Evolutionary conservation across 2,888 invertebrate genomes (phyloP).

Genomic region (Drosophila dives): DNA sequence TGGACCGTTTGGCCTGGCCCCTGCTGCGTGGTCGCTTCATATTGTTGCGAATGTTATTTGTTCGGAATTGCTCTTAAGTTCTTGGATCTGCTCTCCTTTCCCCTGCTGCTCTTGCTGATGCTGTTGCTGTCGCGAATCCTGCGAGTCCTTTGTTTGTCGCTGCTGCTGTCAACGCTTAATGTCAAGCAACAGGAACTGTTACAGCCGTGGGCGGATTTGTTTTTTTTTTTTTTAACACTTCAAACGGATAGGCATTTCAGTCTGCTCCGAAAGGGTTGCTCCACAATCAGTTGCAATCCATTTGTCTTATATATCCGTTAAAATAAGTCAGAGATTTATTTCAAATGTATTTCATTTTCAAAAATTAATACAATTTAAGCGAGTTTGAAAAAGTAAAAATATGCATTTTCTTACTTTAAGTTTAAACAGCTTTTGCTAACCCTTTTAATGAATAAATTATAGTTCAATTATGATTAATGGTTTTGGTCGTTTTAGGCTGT

Average conservation of each 20-base stretch:
- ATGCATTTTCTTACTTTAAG: neutral
- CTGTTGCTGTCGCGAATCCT: slow-evolving; percentile 24
- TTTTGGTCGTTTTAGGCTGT: neutral
- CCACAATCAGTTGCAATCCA: neutral
- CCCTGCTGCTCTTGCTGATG: slow-evolving; percentile 14
- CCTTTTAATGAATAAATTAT: slow-evolving; percentile 8
- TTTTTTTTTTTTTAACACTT: slow-evolving; percentile 11
- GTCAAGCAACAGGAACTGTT: slow-evolving; percentile 31
- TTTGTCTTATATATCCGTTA: neutral
- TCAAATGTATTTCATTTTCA: too few relatives aligned
- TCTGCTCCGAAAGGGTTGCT: neutral
- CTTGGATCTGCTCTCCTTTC: slow-evolving; percentile 49
- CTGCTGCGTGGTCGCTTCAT: slow-evolving; percentile 42
- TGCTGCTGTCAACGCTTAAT: slow-evolving; percentile 51
- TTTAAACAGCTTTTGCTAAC: neutral
- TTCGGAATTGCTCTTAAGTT: slow-evolving; percentile 70
- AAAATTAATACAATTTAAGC: neutral
- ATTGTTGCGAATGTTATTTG: slow-evolving; percentile 65
- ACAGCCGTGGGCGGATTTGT: slow-evolving; percentile 19
- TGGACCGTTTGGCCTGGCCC: slow-evolving; percentile 8
- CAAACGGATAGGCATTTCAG: slow-evolving; percentile 7
- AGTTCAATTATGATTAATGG: slow-evolving; percentile 18
- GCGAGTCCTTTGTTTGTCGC: slow-evolving; percentile 29
- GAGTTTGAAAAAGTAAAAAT: too few relatives aligned
- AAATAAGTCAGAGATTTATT: neutral